Conservation (phyloP, 2,888 invertebrate genomes). For the Charanyca ferruginea region DNA sequence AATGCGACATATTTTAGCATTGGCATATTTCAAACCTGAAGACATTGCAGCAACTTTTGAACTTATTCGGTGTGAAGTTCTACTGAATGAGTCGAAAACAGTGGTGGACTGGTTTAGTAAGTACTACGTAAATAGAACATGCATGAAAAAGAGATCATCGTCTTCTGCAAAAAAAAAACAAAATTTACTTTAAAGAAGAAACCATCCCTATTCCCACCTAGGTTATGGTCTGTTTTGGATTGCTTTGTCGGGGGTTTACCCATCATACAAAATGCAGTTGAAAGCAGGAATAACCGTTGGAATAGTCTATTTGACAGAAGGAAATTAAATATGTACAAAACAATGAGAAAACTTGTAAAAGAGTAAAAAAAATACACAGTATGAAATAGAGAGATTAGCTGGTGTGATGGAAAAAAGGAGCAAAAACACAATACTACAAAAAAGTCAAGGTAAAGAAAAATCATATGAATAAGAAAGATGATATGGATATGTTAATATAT, state of each 20-base stretch:
- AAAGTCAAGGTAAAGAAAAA: constrained; percentile 3
- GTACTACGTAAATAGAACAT: too few relatives aligned
- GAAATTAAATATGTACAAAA: constrained; percentile 11
- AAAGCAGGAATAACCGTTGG: constrained; percentile 3
- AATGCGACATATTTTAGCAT: too few relatives aligned
- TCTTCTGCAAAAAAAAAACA: too few relatives aligned
- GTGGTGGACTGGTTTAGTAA: too few relatives aligned
- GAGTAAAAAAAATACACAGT: constrained; percentile 6
- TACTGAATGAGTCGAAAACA: too few relatives aligned
- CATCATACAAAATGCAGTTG: constrained; percentile 9
- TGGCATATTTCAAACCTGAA: too few relatives aligned
- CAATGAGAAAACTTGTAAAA: constrained; percentile 6
- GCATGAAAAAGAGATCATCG: too few relatives aligned
- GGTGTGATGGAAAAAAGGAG: background rate
- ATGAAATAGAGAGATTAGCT: constrained; percentile 12
- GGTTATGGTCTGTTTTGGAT: too few relatives aligned
- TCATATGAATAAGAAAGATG: constrained; percentile 1
- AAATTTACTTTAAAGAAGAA: too few relatives aligned
- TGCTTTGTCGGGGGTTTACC: background rate
- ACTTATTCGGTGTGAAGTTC: too few relatives aligned
- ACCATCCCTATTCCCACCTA: too few relatives aligned
- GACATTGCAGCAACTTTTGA: too few relatives aligned
- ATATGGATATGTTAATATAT: constrained; percentile 5
- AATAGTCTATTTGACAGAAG: constrained; percentile 4
- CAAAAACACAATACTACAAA: constrained; percentile 6